Base-by-base conservation (phyloP, 2,113 vertebrate genomes). In the Nannospalax galili region DNA sequence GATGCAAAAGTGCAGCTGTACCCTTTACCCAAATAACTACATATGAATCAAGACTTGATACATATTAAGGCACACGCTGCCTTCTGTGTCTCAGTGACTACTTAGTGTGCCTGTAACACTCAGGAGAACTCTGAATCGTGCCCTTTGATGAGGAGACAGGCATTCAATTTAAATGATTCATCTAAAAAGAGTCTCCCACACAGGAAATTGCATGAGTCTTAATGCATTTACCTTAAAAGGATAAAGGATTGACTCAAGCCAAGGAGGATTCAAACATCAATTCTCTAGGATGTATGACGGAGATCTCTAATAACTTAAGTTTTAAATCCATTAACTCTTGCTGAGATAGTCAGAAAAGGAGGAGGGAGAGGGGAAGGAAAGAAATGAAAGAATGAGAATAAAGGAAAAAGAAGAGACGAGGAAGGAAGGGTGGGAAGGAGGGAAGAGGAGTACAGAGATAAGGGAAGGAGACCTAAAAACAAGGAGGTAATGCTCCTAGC, bases 141-240 rank as follows among this genome's bases (percentile, higher is more conserved):
- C 64, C 93, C 88, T 88, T 94, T 96, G 92, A 97, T 93, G 93
- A 97, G 81, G 73, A 97, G 92, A 93, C 95, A 93, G 77, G 93
- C 93, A 97, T 97, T 97, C 92, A 95, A 96, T 96, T 96, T 88
- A 97, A 96, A 97, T 96, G 96, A 97, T 96, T 97, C 97, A 97
- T 97, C 95, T 97, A 85, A 94, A 90, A 96, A 35, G 88, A 97
- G 74, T 93, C 96, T 96, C 97, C 97, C 97, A 97, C 97, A 97
- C 95, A 97, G 96, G 94, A 97, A 98, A 97, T 85, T 95, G 88
- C 93, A 93, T 73, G 77, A 97, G 74, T 94, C 80, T 90, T 96
- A 93, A 94, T 97, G 95, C 96, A 96, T 96, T 96, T 98, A 96
- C 96, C 96, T 94, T 96, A 96, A 97, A 98, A 95, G 96, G 96